These are phyloP conservation scores for Pararge aegeria DNA, from an alignment of 1,140 invertebrate species.

Conservation along the genomic window DNA sequence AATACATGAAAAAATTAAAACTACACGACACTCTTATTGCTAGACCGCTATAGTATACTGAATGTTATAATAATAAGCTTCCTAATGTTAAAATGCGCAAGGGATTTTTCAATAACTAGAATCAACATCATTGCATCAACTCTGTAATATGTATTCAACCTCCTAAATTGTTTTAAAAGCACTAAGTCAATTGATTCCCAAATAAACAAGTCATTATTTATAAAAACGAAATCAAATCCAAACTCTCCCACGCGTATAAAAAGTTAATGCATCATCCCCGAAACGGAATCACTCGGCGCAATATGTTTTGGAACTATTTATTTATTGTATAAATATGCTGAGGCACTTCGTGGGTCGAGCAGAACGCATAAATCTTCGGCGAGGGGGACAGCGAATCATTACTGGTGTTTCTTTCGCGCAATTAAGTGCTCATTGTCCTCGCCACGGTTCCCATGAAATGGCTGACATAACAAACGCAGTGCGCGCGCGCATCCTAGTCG, in stretches of 20 bases:
- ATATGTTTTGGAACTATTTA: slow-evolving; percentile 73
- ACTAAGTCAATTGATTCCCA: slow-evolving; percentile 1
- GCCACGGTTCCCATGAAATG: slow-evolving; percentile 73
- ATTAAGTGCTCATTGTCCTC: slow-evolving; percentile 71
- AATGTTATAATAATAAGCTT: no score
- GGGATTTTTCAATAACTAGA: no score
- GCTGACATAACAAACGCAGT: slow-evolving; percentile 53
- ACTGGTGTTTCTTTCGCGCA: slow-evolving; percentile 72
- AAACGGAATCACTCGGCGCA: slow-evolving; percentile 46
- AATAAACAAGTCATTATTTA: slow-evolving; percentile 19
- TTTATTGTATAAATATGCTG: slow-evolving; percentile 67
- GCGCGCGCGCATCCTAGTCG: slow-evolving; percentile 49
- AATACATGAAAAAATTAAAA: no score
- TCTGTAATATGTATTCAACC: no score
- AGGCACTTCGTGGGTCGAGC: slow-evolving; percentile 63
- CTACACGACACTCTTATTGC: no score
- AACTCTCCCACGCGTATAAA: slow-evolving; percentile 62
- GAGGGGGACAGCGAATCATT: slow-evolving; percentile 57
- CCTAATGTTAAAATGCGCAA: no score
- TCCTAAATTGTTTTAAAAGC: neutral
- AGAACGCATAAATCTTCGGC: slow-evolving; percentile 59
- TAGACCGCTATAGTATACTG: no score
- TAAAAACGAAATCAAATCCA: slow-evolving; percentile 13
- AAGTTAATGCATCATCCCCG: slow-evolving; percentile 53
- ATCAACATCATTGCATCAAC: no score